Evolutionary conservation across 2,888 invertebrate genomes (phyloP).

Genomic region (Drosophila kuntzei): DNA sequence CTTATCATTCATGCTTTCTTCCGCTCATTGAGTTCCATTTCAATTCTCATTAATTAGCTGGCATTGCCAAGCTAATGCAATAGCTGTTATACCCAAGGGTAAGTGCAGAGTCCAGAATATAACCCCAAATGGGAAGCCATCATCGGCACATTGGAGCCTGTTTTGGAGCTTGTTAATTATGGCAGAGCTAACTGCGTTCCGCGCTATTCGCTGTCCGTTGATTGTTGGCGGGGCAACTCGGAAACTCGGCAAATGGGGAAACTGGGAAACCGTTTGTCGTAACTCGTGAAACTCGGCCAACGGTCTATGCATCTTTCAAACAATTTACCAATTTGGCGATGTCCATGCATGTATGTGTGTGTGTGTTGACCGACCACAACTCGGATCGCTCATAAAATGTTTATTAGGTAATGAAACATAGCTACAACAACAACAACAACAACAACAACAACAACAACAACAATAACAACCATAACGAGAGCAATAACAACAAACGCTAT

Average conservation of each 20-base stretch:
- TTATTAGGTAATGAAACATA: slow-evolving; percentile 77
- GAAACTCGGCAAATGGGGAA: background rate
- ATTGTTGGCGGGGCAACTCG: background rate
- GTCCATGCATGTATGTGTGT: slow-evolving; percentile 26
- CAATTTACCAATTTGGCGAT: slow-evolving; percentile 75
- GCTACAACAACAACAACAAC: slow-evolving; percentile 40
- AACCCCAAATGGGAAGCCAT: slow-evolving; percentile 41
- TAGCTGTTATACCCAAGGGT: background rate
- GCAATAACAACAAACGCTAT: slow-evolving; percentile 49
- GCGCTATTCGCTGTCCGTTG: slow-evolving; percentile 32
- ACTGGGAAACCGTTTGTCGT: slow-evolving; percentile 3
- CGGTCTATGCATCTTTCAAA: slow-evolving; percentile 72
- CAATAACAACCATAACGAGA: slow-evolving; percentile 61
- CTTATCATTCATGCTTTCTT: background rate
- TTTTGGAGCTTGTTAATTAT: slow-evolving; percentile 70
- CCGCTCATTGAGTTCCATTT: background rate
- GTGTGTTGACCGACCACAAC: slow-evolving; percentile 41
- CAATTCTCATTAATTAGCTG: background rate
- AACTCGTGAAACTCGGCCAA: slow-evolving; percentile 10
- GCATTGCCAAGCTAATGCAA: background rate
- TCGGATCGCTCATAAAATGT: slow-evolving; percentile 67
- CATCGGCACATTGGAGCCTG: slow-evolving; percentile 60
- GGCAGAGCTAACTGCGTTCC: slow-evolving; percentile 38
- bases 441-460: slow-evolving; percentile 44
- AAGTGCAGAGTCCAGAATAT: slow-evolving; percentile 6